Conservation (phyloP, 2,888 invertebrate genomes). For the Clivina fossor region DNA sequence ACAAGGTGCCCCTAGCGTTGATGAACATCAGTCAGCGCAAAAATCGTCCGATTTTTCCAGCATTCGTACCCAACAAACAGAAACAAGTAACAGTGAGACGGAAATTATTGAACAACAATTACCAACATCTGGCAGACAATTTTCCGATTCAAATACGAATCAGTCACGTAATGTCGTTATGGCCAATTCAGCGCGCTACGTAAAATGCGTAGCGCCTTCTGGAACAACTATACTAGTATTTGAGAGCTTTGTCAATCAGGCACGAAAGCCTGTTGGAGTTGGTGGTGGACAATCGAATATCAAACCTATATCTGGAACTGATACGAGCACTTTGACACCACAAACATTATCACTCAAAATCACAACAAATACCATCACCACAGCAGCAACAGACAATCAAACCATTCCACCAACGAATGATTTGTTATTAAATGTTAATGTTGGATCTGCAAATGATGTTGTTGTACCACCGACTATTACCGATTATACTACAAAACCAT, state of each 20-base stretch:
- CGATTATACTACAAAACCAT: conserved; percentile 4
- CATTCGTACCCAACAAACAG: conserved; percentile 46
- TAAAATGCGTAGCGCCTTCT: conserved; percentile 64
- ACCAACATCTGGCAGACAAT: conserved; percentile 23
- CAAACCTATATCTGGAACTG: conserved; percentile 60
- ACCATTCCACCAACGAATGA: conserved; percentile 37
- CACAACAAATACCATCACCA: neutral
- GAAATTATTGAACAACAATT: conserved; percentile 25
- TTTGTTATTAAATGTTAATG: conserved; percentile 24
- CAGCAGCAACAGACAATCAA: conserved; percentile 26
- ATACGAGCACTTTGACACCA: too few species aligned
- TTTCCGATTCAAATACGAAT: conserved; percentile 40
- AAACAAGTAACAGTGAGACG: conserved; percentile 47
- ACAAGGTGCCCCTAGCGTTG: conserved; percentile 57
- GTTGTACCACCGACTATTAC: conserved; percentile 7
- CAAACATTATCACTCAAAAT: conserved; percentile 51
- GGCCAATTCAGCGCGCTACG: conserved; percentile 66
- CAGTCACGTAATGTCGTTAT: conserved; percentile 62
- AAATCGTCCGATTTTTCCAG: conserved; percentile 36
- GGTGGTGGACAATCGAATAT: conserved; percentile 62
- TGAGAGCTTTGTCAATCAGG: conserved; percentile 68
- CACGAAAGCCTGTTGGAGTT: conserved; percentile 60
- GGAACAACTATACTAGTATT: conserved; percentile 66
- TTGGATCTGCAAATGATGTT: conserved; percentile 10
- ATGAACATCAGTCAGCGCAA: conserved; percentile 46